Conservation (phyloP, 2,113 vertebrate genomes). For the Hippotragus niger region DNA sequence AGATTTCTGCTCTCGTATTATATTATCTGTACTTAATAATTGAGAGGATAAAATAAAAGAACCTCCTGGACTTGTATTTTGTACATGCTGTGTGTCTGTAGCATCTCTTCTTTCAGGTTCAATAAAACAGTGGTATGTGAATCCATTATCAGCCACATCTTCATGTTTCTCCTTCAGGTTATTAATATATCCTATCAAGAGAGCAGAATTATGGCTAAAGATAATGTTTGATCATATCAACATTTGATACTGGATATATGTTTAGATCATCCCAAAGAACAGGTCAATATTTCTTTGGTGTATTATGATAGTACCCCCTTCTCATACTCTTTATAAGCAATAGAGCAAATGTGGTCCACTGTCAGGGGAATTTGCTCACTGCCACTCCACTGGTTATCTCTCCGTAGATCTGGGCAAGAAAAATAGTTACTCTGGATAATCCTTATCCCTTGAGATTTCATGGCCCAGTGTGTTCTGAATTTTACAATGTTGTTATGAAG, state of each 20-base stretch:
- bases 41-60: neutral
- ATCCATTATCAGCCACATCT: neutral
- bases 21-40: constrained; percentile 32
- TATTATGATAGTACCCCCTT: neutral
- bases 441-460: neutral
- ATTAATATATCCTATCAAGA: neutral
- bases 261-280: neutral
- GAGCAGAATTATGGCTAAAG: neutral
- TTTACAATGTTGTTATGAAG: neutral
- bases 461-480: neutral
- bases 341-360: neutral
- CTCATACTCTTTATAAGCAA: neutral
- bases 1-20: neutral
- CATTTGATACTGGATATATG: neutral
- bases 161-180: neutral
- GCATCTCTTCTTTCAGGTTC: neutral
- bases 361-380: neutral
- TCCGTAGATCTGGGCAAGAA: neutral
- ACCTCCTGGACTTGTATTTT: neutral
- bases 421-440: neutral
- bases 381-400: neutral
- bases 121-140: neutral
- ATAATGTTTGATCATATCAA: neutral
- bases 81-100: neutral
- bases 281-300: neutral